These are phyloP conservation scores for Cantharis lateralis DNA, from an alignment of 2,888 invertebrate genomes.

Conservation along the genomic window DNA sequence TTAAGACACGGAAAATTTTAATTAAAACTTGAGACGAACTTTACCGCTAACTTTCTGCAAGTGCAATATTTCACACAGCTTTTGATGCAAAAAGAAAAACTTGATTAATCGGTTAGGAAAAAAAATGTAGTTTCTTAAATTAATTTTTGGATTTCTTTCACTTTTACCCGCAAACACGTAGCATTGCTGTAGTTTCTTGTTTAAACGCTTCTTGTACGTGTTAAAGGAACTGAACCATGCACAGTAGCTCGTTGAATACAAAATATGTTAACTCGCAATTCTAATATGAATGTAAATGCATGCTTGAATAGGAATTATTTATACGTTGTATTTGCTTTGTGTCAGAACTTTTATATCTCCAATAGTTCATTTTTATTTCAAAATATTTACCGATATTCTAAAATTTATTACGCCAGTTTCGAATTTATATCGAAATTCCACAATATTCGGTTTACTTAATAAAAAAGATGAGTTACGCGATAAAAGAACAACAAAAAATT, in stretches of 20 bases:
- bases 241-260: conserved; percentile 3
- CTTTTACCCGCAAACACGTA: neutral
- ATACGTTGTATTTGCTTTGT: neutral
- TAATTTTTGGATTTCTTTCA: neutral
- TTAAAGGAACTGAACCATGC: neutral
- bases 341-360: neutral
- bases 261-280: conserved; percentile 1
- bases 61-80: neutral
- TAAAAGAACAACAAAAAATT: neutral
- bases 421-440: neutral
- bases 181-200: neutral
- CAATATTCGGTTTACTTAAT: neutral
- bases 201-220: neutral
- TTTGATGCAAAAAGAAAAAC: neutral
- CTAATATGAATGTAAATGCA: conserved; percentile 9
- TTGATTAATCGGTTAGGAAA: neutral
- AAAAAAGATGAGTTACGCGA: neutral
- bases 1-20: neutral
- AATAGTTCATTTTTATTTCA: neutral
- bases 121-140: neutral
- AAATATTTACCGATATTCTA: neutral
- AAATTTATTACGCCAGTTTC: neutral
- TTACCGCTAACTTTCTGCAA: neutral
- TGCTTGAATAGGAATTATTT: conserved; percentile 5
- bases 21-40: neutral